Conservation (phyloP, 2,888 invertebrate genomes). For the Papilio gigon region DNA sequence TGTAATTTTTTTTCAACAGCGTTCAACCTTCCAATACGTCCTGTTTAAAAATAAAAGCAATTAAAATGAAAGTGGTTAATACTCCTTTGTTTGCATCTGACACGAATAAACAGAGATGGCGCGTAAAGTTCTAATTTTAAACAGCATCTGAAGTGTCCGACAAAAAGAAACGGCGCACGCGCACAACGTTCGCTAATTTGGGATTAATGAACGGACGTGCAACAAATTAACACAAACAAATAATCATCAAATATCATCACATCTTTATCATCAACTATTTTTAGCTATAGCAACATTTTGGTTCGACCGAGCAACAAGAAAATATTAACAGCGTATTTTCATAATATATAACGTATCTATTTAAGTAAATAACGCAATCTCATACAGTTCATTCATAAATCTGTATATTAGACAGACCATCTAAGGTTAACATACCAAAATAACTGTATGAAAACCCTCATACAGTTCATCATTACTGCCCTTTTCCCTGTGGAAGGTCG, state of each 20-base stretch:
- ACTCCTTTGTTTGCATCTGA: neutral
- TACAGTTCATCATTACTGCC: no score
- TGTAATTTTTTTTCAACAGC: neutral
- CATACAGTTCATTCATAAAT: no score
- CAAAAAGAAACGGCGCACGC: slow-evolving; percentile 27
- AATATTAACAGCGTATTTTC: no score
- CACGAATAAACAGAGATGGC: slow-evolving; percentile 13
- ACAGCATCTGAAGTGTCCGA: neutral
- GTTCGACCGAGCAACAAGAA: neutral
- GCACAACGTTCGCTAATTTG: slow-evolving; percentile 24
- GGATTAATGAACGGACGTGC: slow-evolving; percentile 24
- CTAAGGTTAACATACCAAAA: no score
- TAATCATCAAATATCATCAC: slow-evolving; percentile 3
- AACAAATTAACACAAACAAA: neutral
- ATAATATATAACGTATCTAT: no score
- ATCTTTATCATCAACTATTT: neutral
- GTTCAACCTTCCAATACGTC: neutral
- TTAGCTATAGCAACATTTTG: neutral
- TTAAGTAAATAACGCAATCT: no score
- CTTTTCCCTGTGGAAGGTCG: no score
- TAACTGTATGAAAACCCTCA: no score
- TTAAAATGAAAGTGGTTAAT: slow-evolving; percentile 6
- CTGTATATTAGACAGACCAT: no score
- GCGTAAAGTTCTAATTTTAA: slow-evolving; percentile 32
- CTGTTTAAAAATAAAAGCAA: slow-evolving; percentile 2